Evolutionary conservation across 2,113 vertebrate genomes (phyloP).

Genomic region (Scartelaos histophorus): DNA sequence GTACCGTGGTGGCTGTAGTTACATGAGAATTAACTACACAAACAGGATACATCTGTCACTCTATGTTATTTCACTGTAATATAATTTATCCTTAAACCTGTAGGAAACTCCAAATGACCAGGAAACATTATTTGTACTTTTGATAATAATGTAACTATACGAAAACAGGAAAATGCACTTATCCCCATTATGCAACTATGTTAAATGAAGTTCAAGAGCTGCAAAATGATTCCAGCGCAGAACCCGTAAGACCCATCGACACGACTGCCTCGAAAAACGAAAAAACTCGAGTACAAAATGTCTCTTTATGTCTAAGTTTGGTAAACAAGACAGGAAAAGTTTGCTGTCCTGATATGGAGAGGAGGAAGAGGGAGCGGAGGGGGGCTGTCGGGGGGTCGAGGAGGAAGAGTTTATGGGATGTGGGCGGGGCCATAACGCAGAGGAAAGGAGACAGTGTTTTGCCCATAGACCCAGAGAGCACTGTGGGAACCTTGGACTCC

Average conservation of each 20-base stretch:
- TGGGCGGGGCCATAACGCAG: conserved; percentile 55
- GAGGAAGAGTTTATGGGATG: conserved; percentile 57
- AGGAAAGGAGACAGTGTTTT: conserved; percentile 58
- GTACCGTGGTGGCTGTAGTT: too few relatives aligned
- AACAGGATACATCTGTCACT: too few relatives aligned
- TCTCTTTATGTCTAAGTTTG: conserved; percentile 38
- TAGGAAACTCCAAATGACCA: not conserved
- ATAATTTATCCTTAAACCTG: too few relatives aligned
- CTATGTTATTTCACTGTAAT: too few relatives aligned
- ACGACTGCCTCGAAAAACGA: not conserved
- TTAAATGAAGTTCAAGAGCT: too few relatives aligned
- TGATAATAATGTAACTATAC: not conserved
- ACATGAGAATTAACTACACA: too few relatives aligned
- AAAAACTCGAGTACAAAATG: conserved; percentile 38
- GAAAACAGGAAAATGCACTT: not conserved
- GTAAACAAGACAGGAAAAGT: conserved; percentile 58
- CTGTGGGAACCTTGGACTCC: conserved; percentile 36
- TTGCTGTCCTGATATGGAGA: conserved; percentile 36
- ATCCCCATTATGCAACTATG: not conserved
- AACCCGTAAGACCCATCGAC: not conserved
- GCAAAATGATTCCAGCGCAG: not conserved
- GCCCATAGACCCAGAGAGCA: conserved; percentile 48
- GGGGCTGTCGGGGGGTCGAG: conserved; percentile 22
- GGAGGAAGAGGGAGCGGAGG: conserved; percentile 15
- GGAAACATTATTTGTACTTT: not conserved